Evolutionary conservation across 2,797 vertebrate genomes (phyloP).

Genomic region (Thunnus albacares): DNA sequence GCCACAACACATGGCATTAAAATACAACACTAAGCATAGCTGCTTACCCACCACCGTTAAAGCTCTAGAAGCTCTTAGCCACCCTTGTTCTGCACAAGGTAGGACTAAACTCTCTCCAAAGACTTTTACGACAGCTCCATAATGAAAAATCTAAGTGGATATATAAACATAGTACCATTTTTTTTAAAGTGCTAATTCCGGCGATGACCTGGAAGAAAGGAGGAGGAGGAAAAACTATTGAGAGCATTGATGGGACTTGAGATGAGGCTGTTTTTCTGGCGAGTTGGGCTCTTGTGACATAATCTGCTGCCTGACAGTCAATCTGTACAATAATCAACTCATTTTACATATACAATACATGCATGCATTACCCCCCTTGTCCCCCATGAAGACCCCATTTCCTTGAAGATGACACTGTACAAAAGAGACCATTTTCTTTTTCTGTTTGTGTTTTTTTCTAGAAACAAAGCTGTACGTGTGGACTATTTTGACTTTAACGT

Average conservation of each 20-base stretch:
- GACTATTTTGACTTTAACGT: slow-evolving; percentile 66
- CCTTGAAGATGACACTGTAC: slow-evolving; percentile 81
- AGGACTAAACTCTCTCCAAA: slow-evolving; percentile 74
- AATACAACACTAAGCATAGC: slow-evolving; percentile 52
- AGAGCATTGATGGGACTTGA: slow-evolving; percentile 89
- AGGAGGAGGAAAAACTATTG: slow-evolving; percentile 79
- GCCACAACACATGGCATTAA: slow-evolving; percentile 47
- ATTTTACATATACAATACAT: slow-evolving; percentile 90
- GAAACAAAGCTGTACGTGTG: slow-evolving; percentile 65
- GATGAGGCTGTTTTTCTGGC: slow-evolving; percentile 90
- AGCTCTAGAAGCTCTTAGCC: slow-evolving; percentile 65
- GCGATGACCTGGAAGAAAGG: slow-evolving; percentile 64
- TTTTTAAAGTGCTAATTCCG: slow-evolving; percentile 64
- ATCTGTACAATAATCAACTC: slow-evolving; percentile 93
- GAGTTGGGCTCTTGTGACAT: slow-evolving; percentile 89
- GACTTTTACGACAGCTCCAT: slow-evolving; percentile 67
- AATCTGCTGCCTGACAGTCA: slow-evolving; percentile 91
- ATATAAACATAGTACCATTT: slow-evolving; percentile 60
- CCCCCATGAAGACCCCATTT: slow-evolving; percentile 37
- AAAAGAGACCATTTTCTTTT: slow-evolving; percentile 71
- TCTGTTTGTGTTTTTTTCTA: slow-evolving; percentile 62
- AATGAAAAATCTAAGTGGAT: slow-evolving; percentile 61
- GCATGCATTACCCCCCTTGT: slow-evolving; percentile 88
- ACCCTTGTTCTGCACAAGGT: slow-evolving; percentile 43
- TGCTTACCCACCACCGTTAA: slow-evolving; percentile 59